Evolutionary conservation across 2,888 invertebrate genomes (phyloP).

Genomic region (Alloscopus bannaensis): DNA sequence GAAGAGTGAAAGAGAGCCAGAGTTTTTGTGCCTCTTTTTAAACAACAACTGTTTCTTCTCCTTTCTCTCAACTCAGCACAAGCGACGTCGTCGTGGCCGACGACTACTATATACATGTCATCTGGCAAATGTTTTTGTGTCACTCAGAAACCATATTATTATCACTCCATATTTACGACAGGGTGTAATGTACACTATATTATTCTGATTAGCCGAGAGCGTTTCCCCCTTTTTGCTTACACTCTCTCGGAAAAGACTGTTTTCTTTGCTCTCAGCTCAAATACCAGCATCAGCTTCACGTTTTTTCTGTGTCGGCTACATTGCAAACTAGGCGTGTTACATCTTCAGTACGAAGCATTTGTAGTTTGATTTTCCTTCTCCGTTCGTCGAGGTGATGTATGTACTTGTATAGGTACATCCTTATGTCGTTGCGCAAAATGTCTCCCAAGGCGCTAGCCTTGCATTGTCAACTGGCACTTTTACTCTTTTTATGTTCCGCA

Average conservation of each 20-base stretch:
- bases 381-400: too few relatives aligned
- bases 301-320: too few relatives aligned
- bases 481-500: too few relatives aligned
- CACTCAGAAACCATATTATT: slow-evolving; percentile 8
- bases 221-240: slow-evolving; percentile 15
- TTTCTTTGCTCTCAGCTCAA: too few relatives aligned
- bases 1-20: slow-evolving; percentile 1
- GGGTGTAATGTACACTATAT: slow-evolving; percentile 19
- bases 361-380: too few relatives aligned
- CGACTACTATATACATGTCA: neutral
- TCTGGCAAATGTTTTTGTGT: neutral
- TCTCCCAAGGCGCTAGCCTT: too few relatives aligned
- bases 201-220: slow-evolving; percentile 58
- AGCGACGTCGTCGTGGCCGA: neutral
- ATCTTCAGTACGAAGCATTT: too few relatives aligned
- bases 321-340: too few relatives aligned
- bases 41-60: neutral
- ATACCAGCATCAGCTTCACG: too few relatives aligned
- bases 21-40: slow-evolving; percentile 9
- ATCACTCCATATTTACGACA: slow-evolving; percentile 7
- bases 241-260: slow-evolving; percentile 12
- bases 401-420: too few relatives aligned
- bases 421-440: too few relatives aligned
- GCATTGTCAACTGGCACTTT: too few relatives aligned
- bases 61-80: neutral